These are phyloP conservation scores for Apantesis nais DNA, from an alignment of 2,888 invertebrate species.

Conservation along the genomic window DNA sequence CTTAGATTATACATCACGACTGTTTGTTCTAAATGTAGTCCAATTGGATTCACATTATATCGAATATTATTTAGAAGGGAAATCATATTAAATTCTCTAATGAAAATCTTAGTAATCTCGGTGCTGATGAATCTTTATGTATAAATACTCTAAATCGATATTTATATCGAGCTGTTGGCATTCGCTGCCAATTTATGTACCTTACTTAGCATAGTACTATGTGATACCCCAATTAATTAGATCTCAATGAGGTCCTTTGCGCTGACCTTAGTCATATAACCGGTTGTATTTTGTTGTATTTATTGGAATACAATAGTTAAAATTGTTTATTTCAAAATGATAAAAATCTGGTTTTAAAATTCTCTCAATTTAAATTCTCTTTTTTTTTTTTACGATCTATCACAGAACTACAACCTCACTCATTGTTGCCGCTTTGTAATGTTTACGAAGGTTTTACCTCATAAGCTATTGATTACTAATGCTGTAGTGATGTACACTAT, in stretches of 20 bases:
- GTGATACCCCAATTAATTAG: background rate
- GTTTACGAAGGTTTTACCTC: constrained; percentile 2
- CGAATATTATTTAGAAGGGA: background rate
- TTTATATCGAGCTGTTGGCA: background rate
- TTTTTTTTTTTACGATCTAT: background rate
- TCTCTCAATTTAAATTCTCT: background rate
- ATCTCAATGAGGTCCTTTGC: background rate
- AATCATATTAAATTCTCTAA: background rate
- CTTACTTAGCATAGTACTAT: background rate
- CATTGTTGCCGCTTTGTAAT: constrained; percentile 4
- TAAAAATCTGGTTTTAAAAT: background rate
- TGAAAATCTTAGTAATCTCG: background rate
- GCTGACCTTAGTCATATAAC: no score
- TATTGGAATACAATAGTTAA: background rate
- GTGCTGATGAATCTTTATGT: no score
- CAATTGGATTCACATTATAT: background rate
- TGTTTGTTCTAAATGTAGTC: background rate
- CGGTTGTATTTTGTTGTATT: no score
- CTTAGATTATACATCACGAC: background rate
- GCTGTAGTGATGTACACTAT: background rate
- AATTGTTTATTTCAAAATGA: background rate
- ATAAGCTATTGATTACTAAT: background rate
- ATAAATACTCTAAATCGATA: background rate
- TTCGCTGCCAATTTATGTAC: background rate
- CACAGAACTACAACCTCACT: background rate